Evolutionary conservation across 1,140 invertebrate species (phyloP).

Genomic region (Drosophila pectinifera): DNA sequence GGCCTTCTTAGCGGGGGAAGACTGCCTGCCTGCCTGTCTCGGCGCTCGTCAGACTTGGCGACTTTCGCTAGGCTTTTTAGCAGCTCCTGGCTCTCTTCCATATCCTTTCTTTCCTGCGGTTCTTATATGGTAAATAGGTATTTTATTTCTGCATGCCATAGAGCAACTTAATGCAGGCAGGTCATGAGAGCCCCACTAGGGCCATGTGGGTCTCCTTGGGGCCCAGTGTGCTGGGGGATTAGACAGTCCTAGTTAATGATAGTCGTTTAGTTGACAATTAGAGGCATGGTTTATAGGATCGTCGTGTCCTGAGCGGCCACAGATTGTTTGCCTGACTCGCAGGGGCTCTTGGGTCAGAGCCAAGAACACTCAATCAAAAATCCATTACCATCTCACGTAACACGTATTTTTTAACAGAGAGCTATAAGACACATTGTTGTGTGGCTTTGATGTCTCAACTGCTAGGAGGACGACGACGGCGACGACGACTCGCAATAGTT

Average conservation of each 20-base stretch:
- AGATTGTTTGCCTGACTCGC: constrained; percentile 24
- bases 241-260: constrained; percentile 38
- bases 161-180: constrained; percentile 53
- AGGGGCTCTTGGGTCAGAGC: constrained; percentile 40
- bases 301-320: too few relatives aligned
- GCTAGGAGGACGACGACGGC: background rate
- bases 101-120: constrained; percentile 19
- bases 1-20: constrained; percentile 1
- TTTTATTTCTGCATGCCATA: constrained; percentile 68
- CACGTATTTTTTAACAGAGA: constrained; percentile 24
- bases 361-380: constrained; percentile 50
- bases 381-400: constrained; percentile 16
- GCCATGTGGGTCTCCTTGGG: constrained; percentile 7
- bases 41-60: constrained; percentile 29
- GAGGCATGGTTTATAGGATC: constrained; percentile 22
- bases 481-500: constrained; percentile 48
- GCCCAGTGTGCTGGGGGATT: constrained; percentile 10
- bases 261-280: constrained; percentile 59
- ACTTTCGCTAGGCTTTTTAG: constrained; percentile 69
- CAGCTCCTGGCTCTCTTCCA: constrained; percentile 24
- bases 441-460: constrained; percentile 63
- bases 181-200: constrained; percentile 32
- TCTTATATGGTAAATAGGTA: constrained; percentile 70
- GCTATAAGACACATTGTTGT: constrained; percentile 46
- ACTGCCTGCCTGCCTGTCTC: constrained; percentile 22